Conservation (phyloP, 2,113 vertebrate species). For the Calyptommatus sinebrachiatus region DNA sequence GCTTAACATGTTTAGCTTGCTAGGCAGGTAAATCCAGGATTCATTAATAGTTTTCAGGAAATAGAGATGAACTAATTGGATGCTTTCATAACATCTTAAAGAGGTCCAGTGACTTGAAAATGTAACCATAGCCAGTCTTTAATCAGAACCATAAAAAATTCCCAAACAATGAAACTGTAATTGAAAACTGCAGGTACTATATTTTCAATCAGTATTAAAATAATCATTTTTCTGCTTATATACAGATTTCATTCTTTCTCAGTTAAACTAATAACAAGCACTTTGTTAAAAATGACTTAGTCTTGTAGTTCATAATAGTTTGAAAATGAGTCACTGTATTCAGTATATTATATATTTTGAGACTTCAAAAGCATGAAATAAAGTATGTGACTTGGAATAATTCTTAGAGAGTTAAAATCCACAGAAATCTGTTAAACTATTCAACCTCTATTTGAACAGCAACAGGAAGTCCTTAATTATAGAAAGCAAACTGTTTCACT, state of each 20-base stretch:
- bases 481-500: too few relatives aligned
- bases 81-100: not conserved
- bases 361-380: not conserved
- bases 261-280: not conserved
- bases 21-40: constrained; percentile 6
- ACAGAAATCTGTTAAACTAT: too few relatives aligned
- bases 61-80: not conserved
- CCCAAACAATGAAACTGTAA: not conserved
- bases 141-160: not conserved
- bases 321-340: not conserved
- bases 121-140: not conserved
- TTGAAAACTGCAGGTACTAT: not conserved
- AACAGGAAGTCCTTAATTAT: too few relatives aligned
- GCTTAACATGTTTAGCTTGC: constrained; percentile 11
- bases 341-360: not conserved
- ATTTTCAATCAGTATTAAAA: not conserved
- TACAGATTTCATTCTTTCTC: not conserved
- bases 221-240: not conserved
- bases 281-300: not conserved
- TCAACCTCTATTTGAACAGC: too few relatives aligned
- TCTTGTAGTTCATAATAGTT: not conserved
- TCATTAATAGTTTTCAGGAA: constrained; percentile 2
- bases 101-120: not conserved
- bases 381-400: too few relatives aligned
- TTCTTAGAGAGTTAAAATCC: too few relatives aligned